Base-by-base conservation (phyloP, 2,888 invertebrate genomes). In the Coenonympha arcania region DNA sequence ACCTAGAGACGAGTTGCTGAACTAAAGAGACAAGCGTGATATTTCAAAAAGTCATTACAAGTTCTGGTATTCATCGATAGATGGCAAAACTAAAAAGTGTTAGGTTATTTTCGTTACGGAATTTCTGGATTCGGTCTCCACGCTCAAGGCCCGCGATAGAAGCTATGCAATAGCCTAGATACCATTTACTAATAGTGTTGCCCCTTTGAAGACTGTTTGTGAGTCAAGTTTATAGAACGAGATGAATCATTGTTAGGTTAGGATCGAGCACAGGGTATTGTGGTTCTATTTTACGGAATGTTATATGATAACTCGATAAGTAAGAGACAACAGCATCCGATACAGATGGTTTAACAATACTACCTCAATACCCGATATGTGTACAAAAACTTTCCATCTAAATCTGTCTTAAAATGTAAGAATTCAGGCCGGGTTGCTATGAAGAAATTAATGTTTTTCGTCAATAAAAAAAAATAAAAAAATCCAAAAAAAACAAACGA, bases 191-290 rank as follows among this genome's bases (percentile, higher is more conserved):
- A n/a, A n/a, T n/a, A n/a, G n/a, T n/a, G n/a, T n/a, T n/a, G n/a
- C n/a, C n/a, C n/a, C n/a, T n/a, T n/a, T n/a, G n/a, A 36, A 3
- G n/a, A 19, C 15, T 24, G 19, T 30, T 19, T 42, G 19, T 42
- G 13, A 24, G 8, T 42, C n/a, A 19, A 30, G 30, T 18, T 42
- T n/a, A 19, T 30, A 4, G 5, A 24, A 16, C 3, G 43, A 44
- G 34, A 22, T 16, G 15, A 34, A 34, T 8, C 24, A 19, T 79
- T 69, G 77, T 51, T 85, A 85, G 84, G 71, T 76, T 77, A 82
- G 76, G 76, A 65, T 79, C 73, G 72, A 83, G 73, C 84, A 83
- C 85, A 86, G 85, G 85, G 85, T 86, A 85, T 86, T 85, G 85
- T 76, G 85, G 85, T 85, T 82, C 82, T 85, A 84, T 85, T 83